Percentiles rank a stretch among this genome's conserved stretches.
Evolutionary conservation across 2,113 vertebrate species (phyloP).

Genomic region (Pan troglodytes): DNA sequence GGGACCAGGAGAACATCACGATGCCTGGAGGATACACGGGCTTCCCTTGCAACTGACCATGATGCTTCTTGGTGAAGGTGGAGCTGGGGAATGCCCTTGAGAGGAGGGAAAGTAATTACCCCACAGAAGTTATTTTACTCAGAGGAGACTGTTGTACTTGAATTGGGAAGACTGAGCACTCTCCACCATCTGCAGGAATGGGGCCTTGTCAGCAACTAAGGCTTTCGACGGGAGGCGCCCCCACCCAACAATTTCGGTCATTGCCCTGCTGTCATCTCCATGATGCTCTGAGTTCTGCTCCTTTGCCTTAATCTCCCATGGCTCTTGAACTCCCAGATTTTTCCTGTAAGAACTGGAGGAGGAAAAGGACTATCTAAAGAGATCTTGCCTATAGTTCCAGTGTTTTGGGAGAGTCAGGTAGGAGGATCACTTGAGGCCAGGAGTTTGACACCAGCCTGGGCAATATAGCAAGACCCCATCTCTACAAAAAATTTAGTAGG

Average conservation of each 20-base stretch:
- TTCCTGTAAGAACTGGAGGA: neutral
- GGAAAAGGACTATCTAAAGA: neutral
- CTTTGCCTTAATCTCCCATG: neutral
- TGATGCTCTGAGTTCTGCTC: neutral
- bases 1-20: neutral
- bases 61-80: neutral
- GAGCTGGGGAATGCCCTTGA: neutral
- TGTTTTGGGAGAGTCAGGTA: neutral
- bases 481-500: neutral
- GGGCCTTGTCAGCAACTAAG: neutral
- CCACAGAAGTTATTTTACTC: neutral
- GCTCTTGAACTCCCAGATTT: neutral
- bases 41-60: neutral
- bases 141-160: neutral
- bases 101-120: neutral
- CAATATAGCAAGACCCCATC: neutral
- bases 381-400: neutral
- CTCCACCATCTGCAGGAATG: neutral
- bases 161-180: neutral
- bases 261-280: neutral
- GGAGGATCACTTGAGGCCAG: neutral
- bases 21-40: neutral
- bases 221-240: neutral
- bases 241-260: neutral
- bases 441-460: neutral